These are phyloP conservation scores for Drosophila rellima DNA, from an alignment of 2,888 invertebrate genomes.

Conservation along the genomic window DNA sequence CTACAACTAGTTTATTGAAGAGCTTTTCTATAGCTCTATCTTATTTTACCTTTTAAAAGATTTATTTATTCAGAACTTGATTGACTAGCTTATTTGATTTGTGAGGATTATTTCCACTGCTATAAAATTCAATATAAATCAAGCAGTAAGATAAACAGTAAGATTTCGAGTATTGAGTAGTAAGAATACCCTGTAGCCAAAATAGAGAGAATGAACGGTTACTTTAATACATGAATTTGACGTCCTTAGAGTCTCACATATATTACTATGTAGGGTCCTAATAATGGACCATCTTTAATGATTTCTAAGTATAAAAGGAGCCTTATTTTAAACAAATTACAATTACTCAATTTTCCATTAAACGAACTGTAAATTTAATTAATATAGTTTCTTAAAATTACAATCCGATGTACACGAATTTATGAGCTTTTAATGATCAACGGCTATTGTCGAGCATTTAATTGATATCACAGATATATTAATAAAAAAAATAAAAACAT, in stretches of 20 bases:
- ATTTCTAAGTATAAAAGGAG: no score
- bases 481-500: slow-evolving; percentile 6
- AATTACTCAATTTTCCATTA: neutral
- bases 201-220: no score
- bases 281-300: no score
- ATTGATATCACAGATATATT: slow-evolving; percentile 19
- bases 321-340: neutral
- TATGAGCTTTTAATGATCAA: neutral
- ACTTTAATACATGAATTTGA: no score
- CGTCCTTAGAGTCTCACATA: no score
- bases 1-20: neutral
- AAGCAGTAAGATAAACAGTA: neutral
- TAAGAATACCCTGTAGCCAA: no score
- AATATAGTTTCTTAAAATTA: neutral
- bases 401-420: neutral
- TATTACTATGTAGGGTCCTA: no score
- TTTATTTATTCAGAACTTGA: neutral
- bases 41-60: neutral
- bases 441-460: slow-evolving; percentile 5
- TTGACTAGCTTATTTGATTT: neutral
- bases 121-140: neutral
- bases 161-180: no score
- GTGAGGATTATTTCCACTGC: neutral
- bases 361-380: neutral
- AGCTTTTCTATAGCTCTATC: neutral